Base-by-base conservation (phyloP, 2,888 invertebrate genomes). In the Aphelenchoides bicaudatus region DNA sequence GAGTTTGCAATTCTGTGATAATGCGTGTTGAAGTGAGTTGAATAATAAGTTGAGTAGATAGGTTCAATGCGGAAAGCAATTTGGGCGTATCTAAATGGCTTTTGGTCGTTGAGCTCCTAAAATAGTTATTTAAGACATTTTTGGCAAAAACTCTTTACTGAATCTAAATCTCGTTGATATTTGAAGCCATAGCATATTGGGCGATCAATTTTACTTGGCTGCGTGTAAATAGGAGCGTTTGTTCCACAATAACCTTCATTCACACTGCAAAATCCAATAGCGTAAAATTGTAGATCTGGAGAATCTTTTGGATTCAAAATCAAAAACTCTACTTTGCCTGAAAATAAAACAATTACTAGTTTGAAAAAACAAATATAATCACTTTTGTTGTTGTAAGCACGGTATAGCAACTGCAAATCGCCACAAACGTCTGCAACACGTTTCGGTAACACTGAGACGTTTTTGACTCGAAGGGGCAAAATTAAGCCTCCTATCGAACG, bases 1-100 rank as follows among this genome's bases (percentile, higher is more conserved):
- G 13, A 34, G 34, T 13, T 16, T 13, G 13, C 34, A 34, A 34
- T 16, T n/a, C n/a, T n/a, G n/a, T 34, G 43, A 25, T 43, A 43
- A n/a, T 43, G 21, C 10, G 43, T 43, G 23, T 43, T 43, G 10
- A 25, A 21, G 16, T 43, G 16, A 19, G 16, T 25, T 6, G 10
- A 10, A 25, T 43, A 6, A 25, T 43, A 43, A 43, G 25, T 8
- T 19, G 16, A 19, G 43, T 8, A 43, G 23, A 43, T n/a, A 19
- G 43, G 43, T 21, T 25, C 21, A 43, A 43, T 19, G 10, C 43
- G 43, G 25, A 25, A 43, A n/a, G 43, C 43, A 6, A 43, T n/a
- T 6, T 43, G 43, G 8, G 23, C 43, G 43, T 8, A 43, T 21
- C 43, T 19, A n/a, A 43, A 21, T 21, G 43, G 34, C 10, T 10